A percentile compares a stretch with the other conserved stretches of the same genome.
Conservation (phyloP, 2,797 vertebrate species). For the Phoeniculus purpureus region DNA sequence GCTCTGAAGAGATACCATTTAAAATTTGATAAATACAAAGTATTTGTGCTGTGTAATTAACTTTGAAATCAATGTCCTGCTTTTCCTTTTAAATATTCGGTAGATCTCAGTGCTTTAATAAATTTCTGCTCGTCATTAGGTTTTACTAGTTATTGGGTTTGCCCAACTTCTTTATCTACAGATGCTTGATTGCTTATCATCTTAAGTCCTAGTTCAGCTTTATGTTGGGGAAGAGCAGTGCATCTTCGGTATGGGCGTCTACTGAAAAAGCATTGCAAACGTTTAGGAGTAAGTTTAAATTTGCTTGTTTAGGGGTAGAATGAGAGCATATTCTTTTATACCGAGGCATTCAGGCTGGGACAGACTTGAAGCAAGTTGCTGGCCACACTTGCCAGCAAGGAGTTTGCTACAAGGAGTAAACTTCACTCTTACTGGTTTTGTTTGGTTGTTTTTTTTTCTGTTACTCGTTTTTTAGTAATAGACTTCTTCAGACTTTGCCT, state of each 20-base stretch:
- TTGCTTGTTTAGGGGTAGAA: background rate
- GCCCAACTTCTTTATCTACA: background rate
- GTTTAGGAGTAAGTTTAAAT: background rate
- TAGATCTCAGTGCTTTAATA: background rate
- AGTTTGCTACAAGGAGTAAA: background rate
- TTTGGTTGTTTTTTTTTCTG: background rate
- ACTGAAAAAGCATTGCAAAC: background rate
- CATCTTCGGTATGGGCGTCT: background rate
- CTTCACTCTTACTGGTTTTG: background rate
- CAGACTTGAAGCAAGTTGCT: background rate
- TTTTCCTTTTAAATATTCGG: background rate
- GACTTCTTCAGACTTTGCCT: background rate
- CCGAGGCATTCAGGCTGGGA: background rate
- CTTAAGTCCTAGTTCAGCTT: background rate
- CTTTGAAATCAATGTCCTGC: background rate
- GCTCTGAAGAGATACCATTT: background rate
- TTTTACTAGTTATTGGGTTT: background rate
- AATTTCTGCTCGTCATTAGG: background rate
- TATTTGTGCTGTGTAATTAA: background rate
- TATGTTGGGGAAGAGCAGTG: background rate
- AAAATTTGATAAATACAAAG: background rate
- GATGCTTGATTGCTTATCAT: background rate
- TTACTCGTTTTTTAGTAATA: background rate
- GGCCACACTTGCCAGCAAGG: background rate
- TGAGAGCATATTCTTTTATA: background rate